Evolutionary conservation across 2,797 vertebrate genomes (phyloP), one percentile per base, ranked within the genome.

Genomic region (Lophius americanus): DNA sequence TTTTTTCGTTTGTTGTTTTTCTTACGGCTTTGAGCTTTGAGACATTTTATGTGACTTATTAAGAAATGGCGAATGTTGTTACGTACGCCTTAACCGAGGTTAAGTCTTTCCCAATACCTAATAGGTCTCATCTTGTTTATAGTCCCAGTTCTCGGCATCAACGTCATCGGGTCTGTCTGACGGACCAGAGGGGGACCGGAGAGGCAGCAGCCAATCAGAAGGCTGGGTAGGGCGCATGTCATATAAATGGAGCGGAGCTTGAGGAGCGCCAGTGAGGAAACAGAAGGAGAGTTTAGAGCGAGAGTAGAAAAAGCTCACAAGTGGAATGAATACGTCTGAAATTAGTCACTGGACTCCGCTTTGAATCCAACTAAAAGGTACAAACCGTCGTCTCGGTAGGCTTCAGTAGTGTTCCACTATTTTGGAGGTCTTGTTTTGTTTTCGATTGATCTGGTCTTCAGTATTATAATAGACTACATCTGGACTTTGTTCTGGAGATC

Each of bases 101-200:
- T 48, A 64, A 81, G 71, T 85, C 81, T 84, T 78, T 79, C 87
- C 77, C 81, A 52, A 71, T 71, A 47, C 38, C 23, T 87, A 83
- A 85, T 76, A 74, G 71, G 70, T 61, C 58, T 65, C 38, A 75
- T 91, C 92, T 86, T 96, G 94, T 96, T 95, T 94, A 95, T 92
- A 88, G 89, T 92, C 88, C 88, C 87, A 82, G 85, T 95, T 96
- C 93, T 95, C 88, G 95, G 95, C 93, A 96, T 91, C 92, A 78
- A 93, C 95, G 93, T 94, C 94, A 94, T 23, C 23, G 81, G 44
- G 23, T 13, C 23, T 9, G 32, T 55, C 39, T 69, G 71, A 84
- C 75, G 65, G 48, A 42, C 42, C 43, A 46, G 73, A 60, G 86
- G 86, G 82, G 89, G 84, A 51, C 42, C 44, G 6, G 10, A 0